These are phyloP conservation scores for Eulemur coronatus DNA, from an alignment of 2,797 vertebrate species.

Conservation along the genomic window DNA sequence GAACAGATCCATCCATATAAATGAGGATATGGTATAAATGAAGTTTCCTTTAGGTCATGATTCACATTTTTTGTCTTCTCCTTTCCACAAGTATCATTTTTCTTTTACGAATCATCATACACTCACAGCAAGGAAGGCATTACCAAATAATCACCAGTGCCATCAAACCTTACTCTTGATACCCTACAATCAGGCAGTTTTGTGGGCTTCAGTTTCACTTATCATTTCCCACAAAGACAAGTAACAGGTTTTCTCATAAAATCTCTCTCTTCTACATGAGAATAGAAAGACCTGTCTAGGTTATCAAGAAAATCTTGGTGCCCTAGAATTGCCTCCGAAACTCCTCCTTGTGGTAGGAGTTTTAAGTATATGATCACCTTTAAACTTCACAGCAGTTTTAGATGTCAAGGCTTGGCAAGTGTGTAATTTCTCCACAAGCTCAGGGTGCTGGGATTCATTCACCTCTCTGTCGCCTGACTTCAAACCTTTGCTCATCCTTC, in stretches of 20 bases:
- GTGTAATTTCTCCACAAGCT: background rate
- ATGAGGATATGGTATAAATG: conserved; percentile 30
- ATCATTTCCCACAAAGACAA: conserved; percentile 2
- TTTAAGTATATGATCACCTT: background rate
- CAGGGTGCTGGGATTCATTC: background rate
- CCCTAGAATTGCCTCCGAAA: conserved; percentile 32
- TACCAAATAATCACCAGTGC: conserved; percentile 45
- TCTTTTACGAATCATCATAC: conserved; percentile 40
- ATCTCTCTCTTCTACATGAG: conserved; percentile 6
- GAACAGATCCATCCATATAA: conserved; percentile 52
- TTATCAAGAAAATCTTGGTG: conserved; percentile 6
- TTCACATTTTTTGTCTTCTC: conserved; percentile 49
- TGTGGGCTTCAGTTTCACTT: conserved; percentile 27
- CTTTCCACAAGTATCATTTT: conserved; percentile 19
- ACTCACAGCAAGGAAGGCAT: background rate
- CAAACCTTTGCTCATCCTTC: background rate
- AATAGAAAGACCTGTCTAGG: background rate
- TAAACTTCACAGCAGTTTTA: background rate
- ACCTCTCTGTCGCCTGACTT: background rate
- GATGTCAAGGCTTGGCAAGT: background rate
- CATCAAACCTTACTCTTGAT: conserved; percentile 40
- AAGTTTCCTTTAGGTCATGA: conserved; percentile 43
- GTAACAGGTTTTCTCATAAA: background rate
- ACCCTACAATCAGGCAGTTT: conserved; percentile 28
- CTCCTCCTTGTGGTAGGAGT: background rate